Evolutionary conservation across 2,797 vertebrate species (phyloP).

Genomic region (Anableps anableps): DNA sequence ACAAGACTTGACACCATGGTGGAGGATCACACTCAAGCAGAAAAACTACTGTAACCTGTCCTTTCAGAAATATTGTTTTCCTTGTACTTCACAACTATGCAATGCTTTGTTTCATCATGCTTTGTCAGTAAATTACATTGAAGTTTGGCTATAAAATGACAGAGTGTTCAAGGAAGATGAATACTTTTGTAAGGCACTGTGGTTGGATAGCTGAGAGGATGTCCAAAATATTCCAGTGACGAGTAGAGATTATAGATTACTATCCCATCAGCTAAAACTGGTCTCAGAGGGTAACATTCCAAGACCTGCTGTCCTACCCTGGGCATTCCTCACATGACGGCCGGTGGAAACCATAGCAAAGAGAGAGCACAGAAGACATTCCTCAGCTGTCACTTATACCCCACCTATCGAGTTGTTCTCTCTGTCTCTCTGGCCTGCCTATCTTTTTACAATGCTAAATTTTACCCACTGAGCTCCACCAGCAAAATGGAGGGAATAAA

Average conservation of each 20-base stretch:
- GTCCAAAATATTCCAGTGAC: conserved; percentile 16
- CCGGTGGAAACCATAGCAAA: conserved; percentile 87
- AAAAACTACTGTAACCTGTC: not conserved
- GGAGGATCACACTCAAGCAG: not conserved
- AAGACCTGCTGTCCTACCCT: conserved; percentile 79
- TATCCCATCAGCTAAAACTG: conserved; percentile 63
- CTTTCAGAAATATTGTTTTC: not conserved
- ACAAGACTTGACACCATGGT: not conserved
- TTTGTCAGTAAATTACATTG: not conserved
- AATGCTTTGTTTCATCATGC: not conserved
- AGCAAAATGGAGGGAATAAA: conserved; percentile 45
- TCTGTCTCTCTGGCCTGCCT: conserved; percentile 35
- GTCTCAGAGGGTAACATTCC: conserved; percentile 85
- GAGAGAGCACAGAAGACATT: conserved; percentile 83
- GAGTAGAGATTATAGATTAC: conserved; percentile 47
- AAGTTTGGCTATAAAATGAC: not conserved
- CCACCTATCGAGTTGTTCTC: conserved; percentile 60
- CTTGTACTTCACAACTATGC: not conserved
- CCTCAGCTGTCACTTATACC: conserved; percentile 90
- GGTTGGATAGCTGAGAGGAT: conserved; percentile 23
- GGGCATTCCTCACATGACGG: conserved; percentile 89
- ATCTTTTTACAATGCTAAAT: conserved; percentile 48
- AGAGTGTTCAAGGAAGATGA: not conserved
- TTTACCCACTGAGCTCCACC: conserved; percentile 62
- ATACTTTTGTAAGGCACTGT: not conserved